Evolutionary conservation across 2,888 invertebrate genomes (phyloP), one percentile per base, ranked within the genome.

Genomic region (Adela reaumurella): DNA sequence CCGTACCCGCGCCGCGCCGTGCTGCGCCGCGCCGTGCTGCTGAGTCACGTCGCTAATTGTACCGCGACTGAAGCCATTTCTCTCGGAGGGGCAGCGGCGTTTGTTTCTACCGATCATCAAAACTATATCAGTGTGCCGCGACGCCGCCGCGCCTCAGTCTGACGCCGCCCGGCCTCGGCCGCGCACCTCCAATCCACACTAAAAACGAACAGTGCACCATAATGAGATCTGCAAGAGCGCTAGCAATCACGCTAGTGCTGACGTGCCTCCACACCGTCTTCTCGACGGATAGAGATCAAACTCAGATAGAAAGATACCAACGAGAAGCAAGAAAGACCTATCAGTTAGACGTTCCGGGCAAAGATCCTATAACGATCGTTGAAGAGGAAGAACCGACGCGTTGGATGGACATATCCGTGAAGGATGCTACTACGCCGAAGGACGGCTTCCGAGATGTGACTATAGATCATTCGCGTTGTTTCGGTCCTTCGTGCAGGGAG

Each of bases 281-380:
- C 52, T n/a, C n/a, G n/a, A n/a, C n/a, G n/a, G n/a, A n/a, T n/a
- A n/a, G n/a, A n/a, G n/a, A n/a, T n/a, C 54, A 56, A 19, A 61
- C 63, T 18, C 68, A 68, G 58, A 62, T 67, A 46, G 68, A 68
- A 52, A 70, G 70, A 57, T 69, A 74, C 54, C 35, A 63, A 43
- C 47, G 17, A 6, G 67, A 66, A 43, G 70, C 66, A 56, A 68
- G 78, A 17, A 81, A 74, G 54, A 73, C 77, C 0, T 83, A 82
- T 58, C 74, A 81, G 58, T 56, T 84, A 43, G 73, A 83, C 50
- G 81, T 83, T 44, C 83, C 83, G 1, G 82, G 83, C 52, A 80
- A 81, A 20, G 65, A 74, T 17, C 81, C 84, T 0, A 83, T 85
- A 17, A 78, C 83, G 1, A 82, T 85, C 20, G 70, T 83, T 50